Evolutionary conservation across 2,113 vertebrate species (phyloP).

Genomic region (Stictonetta naevosa): DNA sequence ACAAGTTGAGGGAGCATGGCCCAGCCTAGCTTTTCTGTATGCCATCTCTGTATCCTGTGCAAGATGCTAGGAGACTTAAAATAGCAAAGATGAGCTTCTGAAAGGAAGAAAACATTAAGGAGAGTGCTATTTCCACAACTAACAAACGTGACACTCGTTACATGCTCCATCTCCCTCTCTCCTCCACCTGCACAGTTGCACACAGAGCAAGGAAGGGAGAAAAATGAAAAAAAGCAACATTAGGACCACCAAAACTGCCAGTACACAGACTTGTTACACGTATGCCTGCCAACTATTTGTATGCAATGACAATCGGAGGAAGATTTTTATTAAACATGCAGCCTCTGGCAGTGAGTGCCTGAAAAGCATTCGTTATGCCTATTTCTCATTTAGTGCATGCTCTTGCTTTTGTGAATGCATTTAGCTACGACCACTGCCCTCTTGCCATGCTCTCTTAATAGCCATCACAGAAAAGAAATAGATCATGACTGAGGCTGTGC

Average conservation of each 20-base stretch:
- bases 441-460: not conserved
- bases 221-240: not conserved
- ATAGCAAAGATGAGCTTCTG: not conserved
- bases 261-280: rapidly evolving
- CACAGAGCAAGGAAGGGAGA: not conserved
- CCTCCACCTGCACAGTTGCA: rapidly evolving
- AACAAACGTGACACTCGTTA: not conserved
- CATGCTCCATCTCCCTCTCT: rapidly evolving
- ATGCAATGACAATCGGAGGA: not conserved
- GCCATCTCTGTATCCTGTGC: not conserved
- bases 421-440: not conserved
- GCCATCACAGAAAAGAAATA: not conserved
- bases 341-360: not conserved
- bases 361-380: not conserved
- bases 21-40: not conserved
- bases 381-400: not conserved
- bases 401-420: not conserved
- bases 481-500: not conserved
- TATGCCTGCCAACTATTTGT: not conserved
- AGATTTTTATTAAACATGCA: not conserved
- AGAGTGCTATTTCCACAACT: not conserved
- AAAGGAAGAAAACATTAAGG: not conserved
- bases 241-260: not conserved
- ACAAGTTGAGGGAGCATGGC: not conserved
- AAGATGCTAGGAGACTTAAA: not conserved